These are phyloP conservation scores for Tromatobia lineatoria DNA, from an alignment of 2,888 invertebrate genomes.

Conservation along the genomic window DNA sequence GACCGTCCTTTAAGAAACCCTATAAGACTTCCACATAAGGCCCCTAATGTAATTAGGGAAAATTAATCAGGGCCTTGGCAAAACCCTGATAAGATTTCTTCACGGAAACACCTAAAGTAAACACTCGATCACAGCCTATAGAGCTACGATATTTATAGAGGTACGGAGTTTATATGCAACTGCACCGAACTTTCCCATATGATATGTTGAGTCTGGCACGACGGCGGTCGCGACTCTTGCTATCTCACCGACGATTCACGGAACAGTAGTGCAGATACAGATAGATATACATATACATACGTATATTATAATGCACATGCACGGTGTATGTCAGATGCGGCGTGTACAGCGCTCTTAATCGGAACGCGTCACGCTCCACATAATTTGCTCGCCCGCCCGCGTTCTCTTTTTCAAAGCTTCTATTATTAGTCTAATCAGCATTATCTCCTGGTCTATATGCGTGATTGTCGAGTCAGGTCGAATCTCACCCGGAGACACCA, in stretches of 20 bases:
- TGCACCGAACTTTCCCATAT: slow-evolving; percentile 56
- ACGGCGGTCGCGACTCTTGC: slow-evolving; percentile 55
- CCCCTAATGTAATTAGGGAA: too few species aligned
- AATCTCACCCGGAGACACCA: slow-evolving; percentile 55
- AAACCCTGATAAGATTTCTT: too few species aligned
- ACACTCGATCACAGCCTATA: too few species aligned
- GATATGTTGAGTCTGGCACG: slow-evolving; percentile 56
- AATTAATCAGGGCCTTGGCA: too few species aligned
- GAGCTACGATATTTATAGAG: background rate
- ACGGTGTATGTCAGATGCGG: slow-evolving; percentile 21
- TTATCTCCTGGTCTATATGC: slow-evolving; percentile 78
- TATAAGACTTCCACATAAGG: too few species aligned
- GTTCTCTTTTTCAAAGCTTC: slow-evolving; percentile 75
- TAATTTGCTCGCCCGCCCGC: slow-evolving; percentile 63
- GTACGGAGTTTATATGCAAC: background rate
- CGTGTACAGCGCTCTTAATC: slow-evolving; percentile 55
- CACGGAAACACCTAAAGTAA: too few species aligned
- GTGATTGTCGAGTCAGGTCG: slow-evolving; percentile 70
- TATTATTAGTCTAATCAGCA: slow-evolving; percentile 78
- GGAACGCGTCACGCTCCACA: slow-evolving; percentile 78
- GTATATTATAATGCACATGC: slow-evolving; percentile 4
- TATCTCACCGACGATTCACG: slow-evolving; percentile 62
- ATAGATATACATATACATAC: slow-evolving; percentile 11
- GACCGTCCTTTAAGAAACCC: too few species aligned
- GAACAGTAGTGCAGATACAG: slow-evolving; percentile 34